Evolutionary conservation across 1,140 invertebrate genomes (phyloP), one percentile per base, ranked within the genome.

Genomic region (Trachelipus rathkii): DNA sequence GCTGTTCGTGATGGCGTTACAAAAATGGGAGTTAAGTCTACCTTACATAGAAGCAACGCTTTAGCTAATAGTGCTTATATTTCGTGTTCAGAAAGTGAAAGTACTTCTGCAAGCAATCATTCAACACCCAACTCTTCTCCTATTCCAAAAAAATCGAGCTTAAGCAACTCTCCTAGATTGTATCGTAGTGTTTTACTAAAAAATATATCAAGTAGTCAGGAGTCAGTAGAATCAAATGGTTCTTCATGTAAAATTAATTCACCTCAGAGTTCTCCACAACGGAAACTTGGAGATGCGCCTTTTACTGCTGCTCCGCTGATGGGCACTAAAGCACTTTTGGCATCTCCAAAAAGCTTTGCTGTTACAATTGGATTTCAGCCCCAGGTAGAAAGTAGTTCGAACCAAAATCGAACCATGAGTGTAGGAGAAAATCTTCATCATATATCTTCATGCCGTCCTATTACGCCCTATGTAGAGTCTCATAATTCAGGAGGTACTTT

Each of bases 141-240:
- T 24, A 73, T 45, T 71, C 71, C 46, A 46, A 71, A 44, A 60
- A 24, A 24, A 70, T 74, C 24, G 24, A 69, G 13, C 50, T 44
- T 33, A 73, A 72, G 19, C 76, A 74, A 33, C 69, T 81, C 79
- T 23, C 79, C 79, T 43, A 50, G 77, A n/a, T 46, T 81, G 44
- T 81, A 81, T 68, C 75, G 77, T 50, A 76, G 76, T 23, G 79
- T 81, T 9, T 67, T 81, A 21, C 76, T 76, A 2, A 68, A 77
- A 15, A 73, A 81, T 68, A 72, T 81, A n/a, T 81, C 79, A 7
- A 81, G 79, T 72, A 81, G 79, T 77, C 79, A 81, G 67, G 79
- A 81, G 60, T 81, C 79, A 1, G 19, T 81, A 67, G 79, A 81
- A 66, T 78, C 73, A 33, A 69, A 74, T 44, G 70, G 73, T 33